These are phyloP conservation scores for Malthinus flaveolus DNA, from an alignment of 2,888 invertebrate genomes.

Conservation along the genomic window DNA sequence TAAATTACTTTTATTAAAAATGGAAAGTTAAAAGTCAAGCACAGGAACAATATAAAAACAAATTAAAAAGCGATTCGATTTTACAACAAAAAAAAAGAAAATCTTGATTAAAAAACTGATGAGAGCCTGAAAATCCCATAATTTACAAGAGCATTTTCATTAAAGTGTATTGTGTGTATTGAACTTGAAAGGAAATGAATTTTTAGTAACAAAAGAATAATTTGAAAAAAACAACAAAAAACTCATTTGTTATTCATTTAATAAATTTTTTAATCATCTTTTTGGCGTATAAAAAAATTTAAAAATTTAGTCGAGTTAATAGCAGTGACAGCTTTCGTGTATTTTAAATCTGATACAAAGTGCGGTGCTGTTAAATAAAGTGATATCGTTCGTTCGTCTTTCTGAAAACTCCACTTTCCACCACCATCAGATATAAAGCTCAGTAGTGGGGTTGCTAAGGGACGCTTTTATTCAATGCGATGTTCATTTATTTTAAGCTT, in stretches of 20 bases:
- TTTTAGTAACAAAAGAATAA: not conserved
- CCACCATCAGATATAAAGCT: conserved; percentile 41
- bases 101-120: too few relatives aligned
- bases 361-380: conserved; percentile 31
- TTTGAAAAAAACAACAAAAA: not conserved
- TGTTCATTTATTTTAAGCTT: conserved; percentile 45
- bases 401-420: conserved; percentile 34
- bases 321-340: conserved; percentile 16
- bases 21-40: too few relatives aligned
- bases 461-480: conserved; percentile 47
- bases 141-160: too few relatives aligned
- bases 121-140: too few relatives aligned
- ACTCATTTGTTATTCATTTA: not conserved
- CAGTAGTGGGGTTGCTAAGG: conserved; percentile 42
- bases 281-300: not conserved
- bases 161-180: too few relatives aligned
- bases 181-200: too few relatives aligned
- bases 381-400: conserved; percentile 29
- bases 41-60: too few relatives aligned
- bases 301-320: conserved; percentile 2
- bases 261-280: not conserved
- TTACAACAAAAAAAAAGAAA: too few relatives aligned
- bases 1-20: too few relatives aligned
- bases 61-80: too few relatives aligned
- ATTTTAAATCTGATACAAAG: conserved; percentile 27